Percentiles rank a stretch among this genome's conserved stretches.
These are phyloP conservation scores for Eupelmus urozonus DNA, from an alignment of 2,888 invertebrate genomes.

Conservation along the genomic window DNA sequence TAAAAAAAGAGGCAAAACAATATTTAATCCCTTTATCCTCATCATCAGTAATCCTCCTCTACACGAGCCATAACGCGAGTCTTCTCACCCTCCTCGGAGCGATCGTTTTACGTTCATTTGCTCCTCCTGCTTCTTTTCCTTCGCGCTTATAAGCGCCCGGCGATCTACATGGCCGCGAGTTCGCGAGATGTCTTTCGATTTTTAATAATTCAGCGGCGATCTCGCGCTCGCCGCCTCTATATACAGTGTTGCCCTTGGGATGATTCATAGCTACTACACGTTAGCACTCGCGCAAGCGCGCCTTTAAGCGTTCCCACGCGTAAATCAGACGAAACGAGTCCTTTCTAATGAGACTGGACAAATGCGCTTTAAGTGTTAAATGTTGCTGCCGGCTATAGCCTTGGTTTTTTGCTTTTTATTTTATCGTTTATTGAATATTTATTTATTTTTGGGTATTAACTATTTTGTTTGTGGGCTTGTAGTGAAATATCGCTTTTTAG, in stretches of 20 bases:
- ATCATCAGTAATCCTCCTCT: neutral
- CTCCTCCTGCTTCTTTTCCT: neutral
- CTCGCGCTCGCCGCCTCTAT: neutral
- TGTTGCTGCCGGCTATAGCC: no score
- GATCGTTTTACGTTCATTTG: neutral
- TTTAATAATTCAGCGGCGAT: neutral
- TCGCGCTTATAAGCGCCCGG: neutral
- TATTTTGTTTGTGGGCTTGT: no score
- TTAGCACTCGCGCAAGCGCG: neutral
- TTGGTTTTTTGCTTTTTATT: no score
- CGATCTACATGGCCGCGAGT: neutral
- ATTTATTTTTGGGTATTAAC: no score
- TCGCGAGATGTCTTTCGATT: neutral
- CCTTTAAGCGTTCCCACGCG: slow-evolving; percentile 42
- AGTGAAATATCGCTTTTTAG: no score
- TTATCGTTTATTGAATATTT: no score
- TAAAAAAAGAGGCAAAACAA: no score
- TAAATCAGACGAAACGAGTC: slow-evolving; percentile 33
- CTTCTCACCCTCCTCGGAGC: neutral
- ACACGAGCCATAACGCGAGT: neutral
- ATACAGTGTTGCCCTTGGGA: neutral
- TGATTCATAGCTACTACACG: neutral
- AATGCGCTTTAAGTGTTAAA: neutral
- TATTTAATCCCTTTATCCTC: no score
- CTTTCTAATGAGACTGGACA: slow-evolving; percentile 1